Percentiles rank a stretch among this genome's conserved stretches.
These are phyloP conservation scores for Aphelenchoides besseyi DNA, from an alignment of 1,140 invertebrate genomes.

Conservation along the genomic window DNA sequence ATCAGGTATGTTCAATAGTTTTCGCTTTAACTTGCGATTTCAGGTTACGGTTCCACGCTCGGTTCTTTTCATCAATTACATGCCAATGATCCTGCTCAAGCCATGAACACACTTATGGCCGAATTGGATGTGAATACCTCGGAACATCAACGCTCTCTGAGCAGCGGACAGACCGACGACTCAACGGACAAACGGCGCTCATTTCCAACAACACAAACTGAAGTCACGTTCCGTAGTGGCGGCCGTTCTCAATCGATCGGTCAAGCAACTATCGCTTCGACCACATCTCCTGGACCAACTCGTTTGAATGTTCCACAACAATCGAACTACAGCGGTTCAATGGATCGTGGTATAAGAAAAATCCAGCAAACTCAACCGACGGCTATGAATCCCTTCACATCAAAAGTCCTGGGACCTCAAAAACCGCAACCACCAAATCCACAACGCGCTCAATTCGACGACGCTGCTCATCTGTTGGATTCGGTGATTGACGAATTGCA, in stretches of 20 bases:
- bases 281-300: not conserved
- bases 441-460: not conserved
- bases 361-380: not conserved
- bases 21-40: not conserved
- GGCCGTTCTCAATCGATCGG: not conserved
- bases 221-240: conserved; percentile 20
- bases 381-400: not conserved
- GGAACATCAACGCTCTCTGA: conserved; percentile 9
- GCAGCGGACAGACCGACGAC: conserved; percentile 24
- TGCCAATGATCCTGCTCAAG: conserved; percentile 33
- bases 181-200: conserved; percentile 51
- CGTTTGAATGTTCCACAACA: conserved; percentile 24
- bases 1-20: not conserved
- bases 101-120: conserved; percentile 56
- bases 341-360: conserved; percentile 17
- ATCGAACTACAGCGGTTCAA: conserved; percentile 16
- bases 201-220: conserved; percentile 47
- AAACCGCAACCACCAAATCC: conserved; percentile 4
- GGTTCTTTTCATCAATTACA: not conserved
- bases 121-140: conserved; percentile 59
- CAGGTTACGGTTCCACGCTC: not conserved
- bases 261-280: not conserved
- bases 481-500: conserved; percentile 14
- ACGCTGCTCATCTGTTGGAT: conserved; percentile 15
- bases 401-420: not conserved